Base-by-base conservation (phyloP, 2,113 vertebrate species). In the Stegastes partitus region DNA sequence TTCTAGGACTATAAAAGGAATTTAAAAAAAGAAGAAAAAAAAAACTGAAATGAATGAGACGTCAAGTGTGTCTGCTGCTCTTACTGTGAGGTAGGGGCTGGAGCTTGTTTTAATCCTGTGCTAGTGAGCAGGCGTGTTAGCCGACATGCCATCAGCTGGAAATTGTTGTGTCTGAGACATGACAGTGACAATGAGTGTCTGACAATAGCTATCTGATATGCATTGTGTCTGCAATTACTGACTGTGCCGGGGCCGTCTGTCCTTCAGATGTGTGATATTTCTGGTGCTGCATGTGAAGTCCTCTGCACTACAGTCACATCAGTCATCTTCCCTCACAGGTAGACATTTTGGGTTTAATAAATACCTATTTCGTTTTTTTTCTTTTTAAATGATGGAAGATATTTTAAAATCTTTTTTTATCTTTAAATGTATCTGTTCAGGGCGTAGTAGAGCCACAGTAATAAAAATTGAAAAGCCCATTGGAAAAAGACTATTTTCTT, bases 161-260 rank as follows among this genome's bases (percentile, higher is more conserved):
- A 57, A 47, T n/a, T 74, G 74, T 64, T 59, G 37, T 68, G 26
- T 81, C 67, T 81, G 67, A 82, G 66, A 83, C 54, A 21, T 49
- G 74, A 73, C 70, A n/a, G 62, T 62, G 80, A 81, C 39, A 51
- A 61, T 63, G 66, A 72, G 28, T 15, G 39, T 73, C 51, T 65
- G 37, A 81, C 69, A 80, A 61, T 53, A 72, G 72, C 72, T 19
- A 39, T 56, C 70, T 67, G 63, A 73, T 76, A 16, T 23, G 37
- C 25, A 62, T 55, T 80, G 68, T 79, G 50, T 67, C 74, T 5
- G 28, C 50, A 57, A 28, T 50, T 42, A 64, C 59, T 62, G 25
- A 16, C 16, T 39, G 8, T 10, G 11, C 56, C 15, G 28, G 44
- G 64, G 65, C 72, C 23, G 26, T 0, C 59, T 59, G 54, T 47